These are phyloP conservation scores for Diceros bicornis DNA, from an alignment of 2,797 vertebrate genomes.

Conservation along the genomic window DNA sequence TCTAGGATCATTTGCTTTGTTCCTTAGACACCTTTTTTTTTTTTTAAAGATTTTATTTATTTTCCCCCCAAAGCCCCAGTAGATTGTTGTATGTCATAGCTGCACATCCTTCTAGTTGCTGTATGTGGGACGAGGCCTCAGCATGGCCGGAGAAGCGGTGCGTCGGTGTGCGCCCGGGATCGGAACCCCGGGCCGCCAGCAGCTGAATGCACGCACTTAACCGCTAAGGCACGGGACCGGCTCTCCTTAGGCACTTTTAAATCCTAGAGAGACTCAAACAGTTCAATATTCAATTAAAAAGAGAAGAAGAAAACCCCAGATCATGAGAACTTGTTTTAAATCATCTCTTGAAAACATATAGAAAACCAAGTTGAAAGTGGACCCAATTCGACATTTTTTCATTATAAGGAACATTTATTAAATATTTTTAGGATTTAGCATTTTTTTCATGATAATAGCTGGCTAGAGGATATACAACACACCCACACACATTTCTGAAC, in stretches of 20 bases:
- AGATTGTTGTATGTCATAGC: no score
- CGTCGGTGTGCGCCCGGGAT: no score
- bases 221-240: no score
- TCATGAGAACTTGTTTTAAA: conserved; percentile 23
- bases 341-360: background rate
- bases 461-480: background rate
- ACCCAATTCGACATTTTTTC: background rate
- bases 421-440: background rate
- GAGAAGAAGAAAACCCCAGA: background rate
- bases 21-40: background rate
- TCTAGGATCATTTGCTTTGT: background rate
- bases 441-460: background rate
- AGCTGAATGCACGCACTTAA: no score
- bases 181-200: no score
- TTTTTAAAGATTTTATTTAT: no score
- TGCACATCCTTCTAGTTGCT: no score
- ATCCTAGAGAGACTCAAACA: background rate
- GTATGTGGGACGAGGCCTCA: no score
- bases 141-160: no score
- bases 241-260: background rate
- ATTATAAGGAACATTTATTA: conserved; percentile 21
- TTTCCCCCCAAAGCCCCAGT: no score
- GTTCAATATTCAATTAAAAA: conserved; percentile 62
- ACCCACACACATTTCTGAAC: background rate
- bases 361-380: background rate